phyloP scores from a whole-genome alignment of 2,888 invertebrate species.

The Caenorhabditis panamensis region DNA sequence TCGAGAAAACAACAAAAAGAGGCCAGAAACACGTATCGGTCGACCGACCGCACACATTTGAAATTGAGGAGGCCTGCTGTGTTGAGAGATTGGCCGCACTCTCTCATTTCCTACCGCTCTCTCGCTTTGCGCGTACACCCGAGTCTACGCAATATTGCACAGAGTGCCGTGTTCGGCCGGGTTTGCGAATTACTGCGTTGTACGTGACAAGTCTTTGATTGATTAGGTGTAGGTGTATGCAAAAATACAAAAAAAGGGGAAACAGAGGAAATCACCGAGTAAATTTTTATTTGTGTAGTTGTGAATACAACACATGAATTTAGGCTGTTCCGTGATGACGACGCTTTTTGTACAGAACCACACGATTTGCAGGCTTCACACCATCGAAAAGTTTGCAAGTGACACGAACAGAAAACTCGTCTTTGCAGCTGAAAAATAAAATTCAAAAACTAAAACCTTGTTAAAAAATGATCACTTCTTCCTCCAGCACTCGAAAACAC shows the following conservation, averaged over 20 bases:
- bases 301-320: too few relatives aligned
- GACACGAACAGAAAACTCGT: constrained; percentile 32
- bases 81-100: not conserved
- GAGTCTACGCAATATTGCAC: not conserved
- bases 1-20: not conserved
- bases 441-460: not conserved
- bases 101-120: not conserved
- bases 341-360: constrained; percentile 36
- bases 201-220: too few relatives aligned
- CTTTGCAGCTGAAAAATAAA: constrained; percentile 32
- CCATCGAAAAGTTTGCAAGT: constrained; percentile 46
- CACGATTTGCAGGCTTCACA: constrained; percentile 35
- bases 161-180: too few relatives aligned
- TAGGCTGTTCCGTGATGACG: constrained; percentile 49
- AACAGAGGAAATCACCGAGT: too few relatives aligned
- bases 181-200: too few relatives aligned
- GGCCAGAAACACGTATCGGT: not conserved
- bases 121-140: not conserved
- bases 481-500: constrained; percentile 43
- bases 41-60: not conserved
- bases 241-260: too few relatives aligned
- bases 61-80: not conserved
- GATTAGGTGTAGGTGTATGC: too few relatives aligned
- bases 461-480: constrained; percentile 26
- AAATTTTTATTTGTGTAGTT: too few relatives aligned